Conservation (phyloP, 1,140 invertebrate genomes). For the Drosophila subobscura region DNA sequence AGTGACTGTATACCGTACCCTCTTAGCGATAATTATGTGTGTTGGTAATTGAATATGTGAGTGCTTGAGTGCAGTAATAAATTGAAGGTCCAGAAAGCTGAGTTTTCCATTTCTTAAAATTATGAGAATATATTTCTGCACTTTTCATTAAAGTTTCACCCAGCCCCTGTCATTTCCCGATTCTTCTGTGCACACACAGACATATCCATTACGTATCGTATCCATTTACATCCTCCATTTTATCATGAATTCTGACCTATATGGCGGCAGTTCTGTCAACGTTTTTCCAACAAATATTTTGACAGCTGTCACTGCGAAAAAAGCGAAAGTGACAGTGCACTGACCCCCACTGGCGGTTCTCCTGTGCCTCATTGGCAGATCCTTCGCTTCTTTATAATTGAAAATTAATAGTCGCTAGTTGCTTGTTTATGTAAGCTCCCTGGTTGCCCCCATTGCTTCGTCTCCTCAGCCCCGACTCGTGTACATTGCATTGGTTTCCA, state of each 20-base stretch:
- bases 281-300: constrained; percentile 56
- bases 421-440: constrained; percentile 63
- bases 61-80: constrained; percentile 25
- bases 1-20: constrained; percentile 9
- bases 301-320: constrained; percentile 42
- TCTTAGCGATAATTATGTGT: constrained; percentile 32
- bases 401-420: constrained; percentile 78
- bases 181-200: neutral
- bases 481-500: constrained; percentile 50
- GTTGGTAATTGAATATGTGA: constrained; percentile 51
- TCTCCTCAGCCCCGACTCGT: constrained; percentile 10
- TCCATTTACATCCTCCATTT: constrained; percentile 14
- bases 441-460: neutral
- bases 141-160: neutral
- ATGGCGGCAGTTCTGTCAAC: constrained; percentile 47
- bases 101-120: constrained; percentile 7
- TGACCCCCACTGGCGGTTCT: constrained; percentile 45
- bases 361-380: constrained; percentile 17
- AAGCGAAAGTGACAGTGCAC: constrained; percentile 47
- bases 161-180: neutral
- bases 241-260: constrained; percentile 42
- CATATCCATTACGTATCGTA: neutral
- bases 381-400: constrained; percentile 57
- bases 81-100: constrained; percentile 3
- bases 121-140: constrained; percentile 1